Evolutionary conservation across 2,797 vertebrate species (phyloP), one percentile per base, ranked within the genome.

Genomic region (Molossus molossus): DNA sequence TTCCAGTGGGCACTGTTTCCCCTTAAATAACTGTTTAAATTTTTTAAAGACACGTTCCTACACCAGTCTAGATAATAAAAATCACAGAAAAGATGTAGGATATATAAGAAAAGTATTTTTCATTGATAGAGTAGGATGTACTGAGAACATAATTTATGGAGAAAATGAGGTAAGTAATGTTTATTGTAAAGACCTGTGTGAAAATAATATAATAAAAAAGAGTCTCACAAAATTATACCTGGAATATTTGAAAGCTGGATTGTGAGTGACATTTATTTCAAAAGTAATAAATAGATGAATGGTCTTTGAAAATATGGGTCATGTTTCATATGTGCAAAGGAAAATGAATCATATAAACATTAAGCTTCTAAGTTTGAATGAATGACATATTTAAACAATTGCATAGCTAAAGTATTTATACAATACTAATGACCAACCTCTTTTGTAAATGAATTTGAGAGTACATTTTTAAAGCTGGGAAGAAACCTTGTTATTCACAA

Each of bases 11-110:
- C 65, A 58, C 45, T 12, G 79, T 87, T 87, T 96, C 82, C 53
- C 90, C 90, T 94, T 64, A 70, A 89, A 73, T 45, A 96, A 88
- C 37, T 12, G 21, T 95, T 94, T 40, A 85, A 97, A 95, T 33
- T 27, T 48, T 83, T 91, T 73, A 65, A 87, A 93, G 94, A 72
- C 40, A 0, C 3, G 87, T 97, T 97, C 90, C 65, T 80, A 97
- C 94, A 89, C 0, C 17, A 73, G 76, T 58, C 84, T 53, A 81
- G 40, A 37, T 14, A 0, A 27, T 93, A 81, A 94, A 96, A 94
- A 81, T 57, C 95, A 76, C 33, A 96, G 92, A 75, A 69, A 87
- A 94, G 62, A 25, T 25, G 40, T 18, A 29, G 40, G 75, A 80
- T 40, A 45, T 37, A 67, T 58, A 95, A 91, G 83, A 29, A 76